Evolutionary conservation across 92 coral and sea anemone species (phyloP).

Genomic region (Siderastrea siderea): DNA sequence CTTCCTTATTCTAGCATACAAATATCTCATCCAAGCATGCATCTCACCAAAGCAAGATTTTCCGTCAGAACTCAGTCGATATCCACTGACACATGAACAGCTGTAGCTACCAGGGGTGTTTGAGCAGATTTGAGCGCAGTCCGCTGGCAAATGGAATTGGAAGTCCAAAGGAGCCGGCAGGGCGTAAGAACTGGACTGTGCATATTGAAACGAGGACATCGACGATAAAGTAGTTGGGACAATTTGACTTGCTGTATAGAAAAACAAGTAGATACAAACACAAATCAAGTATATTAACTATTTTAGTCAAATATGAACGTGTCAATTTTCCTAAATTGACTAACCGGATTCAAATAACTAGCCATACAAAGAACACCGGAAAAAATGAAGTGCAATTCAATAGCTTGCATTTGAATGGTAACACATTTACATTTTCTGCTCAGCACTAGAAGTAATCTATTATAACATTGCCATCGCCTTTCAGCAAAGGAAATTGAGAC

Average conservation of each 20-base stretch:
- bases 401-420: too few species aligned
- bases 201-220: neutral
- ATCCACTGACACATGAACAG: neutral
- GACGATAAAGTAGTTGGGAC: neutral
- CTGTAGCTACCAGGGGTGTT: neutral
- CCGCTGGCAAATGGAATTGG: neutral
- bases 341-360: too few species aligned
- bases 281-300: too few species aligned
- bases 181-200: neutral
- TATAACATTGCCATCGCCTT: too few species aligned
- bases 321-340: too few species aligned
- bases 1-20: too few species aligned
- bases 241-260: neutral
- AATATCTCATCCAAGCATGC: neutral
- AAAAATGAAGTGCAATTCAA: too few species aligned
- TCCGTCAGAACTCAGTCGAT: conserved; percentile 5
- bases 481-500: too few species aligned
- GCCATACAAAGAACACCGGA: too few species aligned
- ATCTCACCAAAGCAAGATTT: conserved; percentile 14
- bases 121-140: conserved; percentile 11
- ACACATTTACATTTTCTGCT: too few species aligned
- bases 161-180: neutral
- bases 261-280: neutral
- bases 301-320: too few species aligned
- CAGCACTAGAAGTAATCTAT: too few species aligned